A percentile compares a stretch with the other conserved stretches of the same genome.
Conservation (phyloP, 2,888 invertebrate species). For the Melanargia galathea region DNA sequence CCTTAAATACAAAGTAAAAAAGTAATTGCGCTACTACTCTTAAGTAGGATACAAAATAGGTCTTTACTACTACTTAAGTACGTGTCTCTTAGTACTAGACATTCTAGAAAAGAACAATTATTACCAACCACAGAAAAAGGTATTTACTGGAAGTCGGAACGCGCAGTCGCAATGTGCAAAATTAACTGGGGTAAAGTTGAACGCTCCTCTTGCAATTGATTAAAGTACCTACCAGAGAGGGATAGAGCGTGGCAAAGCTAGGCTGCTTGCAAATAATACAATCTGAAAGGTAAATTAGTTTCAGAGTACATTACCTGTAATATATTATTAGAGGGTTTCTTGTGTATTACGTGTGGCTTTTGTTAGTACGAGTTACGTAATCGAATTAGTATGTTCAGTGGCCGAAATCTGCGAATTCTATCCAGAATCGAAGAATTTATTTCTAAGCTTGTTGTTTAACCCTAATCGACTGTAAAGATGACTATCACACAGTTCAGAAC, state of each 20-base stretch:
- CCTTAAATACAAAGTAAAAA: too few relatives aligned
- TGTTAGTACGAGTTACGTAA: constrained; percentile 9
- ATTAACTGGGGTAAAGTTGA: constrained; percentile 47
- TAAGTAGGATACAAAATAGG: too few relatives aligned
- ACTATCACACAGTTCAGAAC: too few relatives aligned
- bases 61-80: not conserved
- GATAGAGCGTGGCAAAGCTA: constrained; percentile 40
- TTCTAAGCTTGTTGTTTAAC: not conserved
- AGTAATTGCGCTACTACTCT: too few relatives aligned
- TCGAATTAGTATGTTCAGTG: not conserved
- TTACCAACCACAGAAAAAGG: constrained; percentile 23
- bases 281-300: constrained; percentile 31
- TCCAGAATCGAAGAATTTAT: not conserved
- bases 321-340: constrained; percentile 11
- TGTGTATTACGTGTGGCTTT: constrained; percentile 4
- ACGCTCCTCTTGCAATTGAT: constrained; percentile 48
- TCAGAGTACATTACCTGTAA: constrained; percentile 17
- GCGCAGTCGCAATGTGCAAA: constrained; percentile 47
- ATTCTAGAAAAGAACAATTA: constrained; percentile 28
- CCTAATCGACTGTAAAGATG: too few relatives aligned
- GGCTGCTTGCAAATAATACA: constrained; percentile 33
- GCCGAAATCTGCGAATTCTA: not conserved
- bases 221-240: constrained; percentile 42
- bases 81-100: not conserved
- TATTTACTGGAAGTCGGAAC: constrained; percentile 30